Conservation (phyloP, 2,888 invertebrate species). For the Dynastes hyllus region DNA sequence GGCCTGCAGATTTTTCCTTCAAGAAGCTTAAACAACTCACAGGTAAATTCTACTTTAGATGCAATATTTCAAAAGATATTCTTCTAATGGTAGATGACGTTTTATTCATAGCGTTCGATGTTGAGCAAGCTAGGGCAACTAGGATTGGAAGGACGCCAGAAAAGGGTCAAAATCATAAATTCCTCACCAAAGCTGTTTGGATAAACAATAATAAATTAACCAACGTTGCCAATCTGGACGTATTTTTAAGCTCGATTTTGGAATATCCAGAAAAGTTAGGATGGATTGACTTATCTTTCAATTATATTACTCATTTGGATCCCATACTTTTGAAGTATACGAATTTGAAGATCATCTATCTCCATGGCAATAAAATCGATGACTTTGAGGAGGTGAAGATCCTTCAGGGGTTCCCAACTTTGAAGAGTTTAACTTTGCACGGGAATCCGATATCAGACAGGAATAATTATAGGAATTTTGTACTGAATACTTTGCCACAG, state of each 20-base stretch:
- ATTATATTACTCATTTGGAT: slow-evolving; percentile 69
- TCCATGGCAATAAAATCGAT: slow-evolving; percentile 76
- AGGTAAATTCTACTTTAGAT: slow-evolving; percentile 60
- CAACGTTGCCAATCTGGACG: slow-evolving; percentile 67
- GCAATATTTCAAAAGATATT: too few species aligned
- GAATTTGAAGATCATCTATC: slow-evolving; percentile 75
- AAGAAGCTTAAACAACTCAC: slow-evolving; percentile 65
- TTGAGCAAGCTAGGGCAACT: slow-evolving; percentile 67
- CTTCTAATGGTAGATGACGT: too few species aligned
- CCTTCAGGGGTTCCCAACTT: slow-evolving; percentile 68
- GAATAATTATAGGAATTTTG: slow-evolving; percentile 67
- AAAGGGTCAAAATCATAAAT: slow-evolving; percentile 67
- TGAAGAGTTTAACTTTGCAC: slow-evolving; percentile 75
- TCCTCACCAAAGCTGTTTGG: slow-evolving; percentile 72
- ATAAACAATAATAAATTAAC: slow-evolving; percentile 72
- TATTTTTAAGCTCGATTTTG: slow-evolving; percentile 66
- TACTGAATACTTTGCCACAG: slow-evolving; percentile 70
- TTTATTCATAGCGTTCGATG: slow-evolving; percentile 61
- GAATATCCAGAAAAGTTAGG: slow-evolving; percentile 69
- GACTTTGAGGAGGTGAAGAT: slow-evolving; percentile 73
- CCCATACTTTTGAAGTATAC: slow-evolving; percentile 33
- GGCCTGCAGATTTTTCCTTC: slow-evolving; percentile 70
- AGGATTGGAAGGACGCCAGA: slow-evolving; percentile 70
- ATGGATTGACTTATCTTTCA: slow-evolving; percentile 75
- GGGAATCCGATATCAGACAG: slow-evolving; percentile 74